phyloP scores from a whole-genome alignment of 2,797 vertebrate genomes.

The Sebastes kiyomatsui region DNA sequence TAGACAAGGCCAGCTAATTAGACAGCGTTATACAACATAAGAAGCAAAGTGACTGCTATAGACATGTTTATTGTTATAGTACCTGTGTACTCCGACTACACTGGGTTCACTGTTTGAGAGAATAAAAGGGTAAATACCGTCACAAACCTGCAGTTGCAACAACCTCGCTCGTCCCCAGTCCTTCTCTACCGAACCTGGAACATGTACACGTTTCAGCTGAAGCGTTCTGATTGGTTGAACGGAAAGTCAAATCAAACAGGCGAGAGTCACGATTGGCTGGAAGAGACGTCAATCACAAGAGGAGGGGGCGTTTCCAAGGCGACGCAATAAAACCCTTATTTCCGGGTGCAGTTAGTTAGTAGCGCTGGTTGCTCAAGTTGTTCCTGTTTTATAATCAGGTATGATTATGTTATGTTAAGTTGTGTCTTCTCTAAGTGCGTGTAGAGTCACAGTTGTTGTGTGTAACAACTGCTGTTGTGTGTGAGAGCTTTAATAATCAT shows the following conservation, averaged over 20 bases:
- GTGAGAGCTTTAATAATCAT: background rate
- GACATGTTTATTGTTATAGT: rapidly evolving
- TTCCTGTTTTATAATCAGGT: background rate
- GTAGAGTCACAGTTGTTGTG: rapidly evolving
- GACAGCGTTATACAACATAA: background rate
- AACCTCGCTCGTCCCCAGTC: conserved; percentile 53
- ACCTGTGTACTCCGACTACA: background rate
- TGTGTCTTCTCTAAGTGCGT: background rate
- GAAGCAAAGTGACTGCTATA: rapidly evolving
- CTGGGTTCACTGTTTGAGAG: background rate
- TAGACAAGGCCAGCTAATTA: conserved; percentile 40
- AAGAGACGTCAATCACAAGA: conserved; percentile 37
- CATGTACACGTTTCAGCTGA: rapidly evolving
- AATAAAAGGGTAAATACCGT: background rate
- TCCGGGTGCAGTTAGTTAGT: conserved; percentile 30
- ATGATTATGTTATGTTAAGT: background rate
- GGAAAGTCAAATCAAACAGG: background rate
- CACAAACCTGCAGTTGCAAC: conserved; percentile 64
- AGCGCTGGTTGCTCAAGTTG: background rate
- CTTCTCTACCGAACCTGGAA: conserved; percentile 63
- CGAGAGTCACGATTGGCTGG: conserved; percentile 48
- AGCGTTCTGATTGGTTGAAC: conserved; percentile 66
- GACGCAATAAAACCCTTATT: background rate
- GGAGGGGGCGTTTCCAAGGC: background rate
- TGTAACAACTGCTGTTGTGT: background rate